Evolutionary conservation across 2,113 vertebrate genomes (phyloP), one percentile per base, ranked within the genome.

Genomic region (Ciconia maguari): DNA sequence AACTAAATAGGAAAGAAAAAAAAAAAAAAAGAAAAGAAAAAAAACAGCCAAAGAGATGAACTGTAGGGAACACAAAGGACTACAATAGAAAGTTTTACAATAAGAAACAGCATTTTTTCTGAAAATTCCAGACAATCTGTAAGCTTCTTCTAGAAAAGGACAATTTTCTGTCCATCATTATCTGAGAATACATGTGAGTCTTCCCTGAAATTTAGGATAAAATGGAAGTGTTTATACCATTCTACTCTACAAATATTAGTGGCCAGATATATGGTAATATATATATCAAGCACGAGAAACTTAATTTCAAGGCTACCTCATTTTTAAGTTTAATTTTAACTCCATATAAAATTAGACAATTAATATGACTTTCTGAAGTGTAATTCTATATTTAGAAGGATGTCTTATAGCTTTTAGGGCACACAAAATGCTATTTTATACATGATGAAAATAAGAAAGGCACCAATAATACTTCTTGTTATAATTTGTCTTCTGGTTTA

Each of bases 81-180:
- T 57, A 27, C 2, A 77, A 27, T 1, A 29, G 3, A 55, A 64
- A 41, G 2, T 1, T 38, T 78, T 25, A 29, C 3, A n/a, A 13
- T 3, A 57, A 41, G 1, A 22, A 75, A 57, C 6, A 0, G 0
- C 2, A 13, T 16, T 87, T 81, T 25, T 25, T 32, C 38, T 27
- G 15, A 11, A 61, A 89, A 78, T 61, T 48, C 7, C 9, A 68
- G 32, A 16, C 8, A 52, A 41, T 34, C 3, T 42, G 38, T 74
- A 49, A 24, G 7, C 4, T 57, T 87, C 2, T 54, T 41, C 27
- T 6, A 27, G 25, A 66, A 66, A 2, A 78, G 48, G 70, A 13
- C 0, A 5, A 0, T 32, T 64, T 87, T 54, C 14, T 75, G 6
- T 38, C 6, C 30, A 13, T 7, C 4, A 1, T 5, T 78, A 32